A percentile compares a stretch with the other conserved stretches of the same genome.
These are phyloP conservation scores for Lissocephala sabroskyi DNA, from an alignment of 2,888 invertebrate genomes.

Conservation along the genomic window DNA sequence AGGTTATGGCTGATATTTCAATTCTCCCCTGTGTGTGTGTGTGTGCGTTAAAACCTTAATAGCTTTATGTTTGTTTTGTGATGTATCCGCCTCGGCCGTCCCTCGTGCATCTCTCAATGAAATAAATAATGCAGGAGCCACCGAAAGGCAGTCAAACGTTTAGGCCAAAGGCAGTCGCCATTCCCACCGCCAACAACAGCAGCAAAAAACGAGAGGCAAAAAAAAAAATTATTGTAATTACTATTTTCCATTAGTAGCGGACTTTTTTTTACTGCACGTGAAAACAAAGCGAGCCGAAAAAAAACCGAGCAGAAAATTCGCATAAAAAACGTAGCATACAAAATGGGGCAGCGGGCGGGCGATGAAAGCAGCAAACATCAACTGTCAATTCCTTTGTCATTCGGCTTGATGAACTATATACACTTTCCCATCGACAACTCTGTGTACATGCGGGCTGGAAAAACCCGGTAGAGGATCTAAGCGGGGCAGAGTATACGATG, in stretches of 20 bases:
- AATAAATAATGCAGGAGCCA: conserved; percentile 23
- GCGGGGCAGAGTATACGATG: no score
- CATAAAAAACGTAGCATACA: conserved; percentile 20
- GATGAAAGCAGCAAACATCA: not conserved
- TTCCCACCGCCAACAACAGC: not conserved
- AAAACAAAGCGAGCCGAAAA: conserved; percentile 8
- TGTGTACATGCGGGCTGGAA: no score
- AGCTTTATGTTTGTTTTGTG: conserved; percentile 30
- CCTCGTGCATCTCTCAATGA: conserved; percentile 14
- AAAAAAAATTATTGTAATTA: conserved; percentile 53
- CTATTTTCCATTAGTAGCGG: conserved; percentile 56
- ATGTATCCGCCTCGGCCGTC: not conserved
- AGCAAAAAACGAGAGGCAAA: conserved; percentile 10
- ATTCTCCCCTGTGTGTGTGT: no score
- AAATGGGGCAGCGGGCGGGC: conserved; percentile 31
- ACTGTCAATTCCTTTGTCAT: no score
- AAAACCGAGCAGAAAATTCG: conserved; percentile 9
- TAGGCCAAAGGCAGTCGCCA: not conserved
- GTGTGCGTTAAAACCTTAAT: conserved; percentile 24
- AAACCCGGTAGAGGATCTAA: no score
- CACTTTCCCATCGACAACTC: no score
- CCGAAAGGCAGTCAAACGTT: conserved; percentile 1
- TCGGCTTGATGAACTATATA: no score
- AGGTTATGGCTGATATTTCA: no score
- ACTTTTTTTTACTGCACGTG: conserved; percentile 19